These are phyloP conservation scores for Alces alces DNA, from an alignment of 2,113 vertebrate species.

Conservation along the genomic window DNA sequence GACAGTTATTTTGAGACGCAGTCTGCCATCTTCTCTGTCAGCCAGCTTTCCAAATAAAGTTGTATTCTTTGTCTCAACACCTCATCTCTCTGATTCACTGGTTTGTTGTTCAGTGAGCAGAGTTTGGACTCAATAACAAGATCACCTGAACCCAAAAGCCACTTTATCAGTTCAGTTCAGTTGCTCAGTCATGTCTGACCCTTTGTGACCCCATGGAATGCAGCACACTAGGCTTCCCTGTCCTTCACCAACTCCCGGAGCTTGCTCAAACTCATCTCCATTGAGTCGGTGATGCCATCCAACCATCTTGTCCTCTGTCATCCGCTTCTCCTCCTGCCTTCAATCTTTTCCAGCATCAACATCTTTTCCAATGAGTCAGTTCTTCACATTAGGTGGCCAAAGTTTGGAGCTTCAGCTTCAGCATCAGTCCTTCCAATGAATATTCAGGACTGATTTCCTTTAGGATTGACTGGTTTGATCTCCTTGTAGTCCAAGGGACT, in stretches of 20 bases:
- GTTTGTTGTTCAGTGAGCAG: not conserved
- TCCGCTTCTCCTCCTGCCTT: not conserved
- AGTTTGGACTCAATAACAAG: not conserved
- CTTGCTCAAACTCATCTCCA: not conserved
- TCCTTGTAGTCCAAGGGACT: not conserved
- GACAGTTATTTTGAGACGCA: not conserved
- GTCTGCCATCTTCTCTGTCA: not conserved
- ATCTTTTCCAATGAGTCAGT: not conserved
- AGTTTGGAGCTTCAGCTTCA: not conserved
- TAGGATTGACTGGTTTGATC: not conserved
- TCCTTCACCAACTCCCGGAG: not conserved
- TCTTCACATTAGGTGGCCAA: not conserved
- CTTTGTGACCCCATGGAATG: not conserved
- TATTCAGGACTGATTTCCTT: not conserved
- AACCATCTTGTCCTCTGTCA: not conserved
- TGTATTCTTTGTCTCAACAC: not conserved
- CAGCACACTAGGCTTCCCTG: not conserved
- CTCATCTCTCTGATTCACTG: not conserved
- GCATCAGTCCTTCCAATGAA: not conserved
- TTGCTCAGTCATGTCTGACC: not conserved
- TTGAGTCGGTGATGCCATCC: not conserved
- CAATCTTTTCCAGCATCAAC: not conserved
- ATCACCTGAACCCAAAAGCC: not conserved
- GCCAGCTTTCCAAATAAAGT: not conserved
- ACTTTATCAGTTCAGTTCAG: not conserved